These are phyloP conservation scores for Drosophila lini DNA, from an alignment of 1,140 invertebrate species.

Conservation along the genomic window DNA sequence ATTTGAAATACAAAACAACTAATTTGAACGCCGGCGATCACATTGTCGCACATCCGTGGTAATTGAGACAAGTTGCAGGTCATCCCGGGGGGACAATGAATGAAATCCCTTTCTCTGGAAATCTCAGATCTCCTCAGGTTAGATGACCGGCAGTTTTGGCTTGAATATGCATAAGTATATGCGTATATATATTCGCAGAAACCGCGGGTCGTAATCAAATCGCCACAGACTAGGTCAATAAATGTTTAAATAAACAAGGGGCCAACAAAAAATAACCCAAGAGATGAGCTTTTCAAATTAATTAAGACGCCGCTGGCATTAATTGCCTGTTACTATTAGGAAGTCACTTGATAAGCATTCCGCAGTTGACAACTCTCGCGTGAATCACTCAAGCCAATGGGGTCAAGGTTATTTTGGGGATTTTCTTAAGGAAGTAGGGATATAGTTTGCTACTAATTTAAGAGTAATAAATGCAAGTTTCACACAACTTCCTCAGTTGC, in stretches of 20 bases:
- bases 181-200: not conserved
- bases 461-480: constrained; percentile 10
- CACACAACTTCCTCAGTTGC: constrained; percentile 32
- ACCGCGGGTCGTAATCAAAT: constrained; percentile 23
- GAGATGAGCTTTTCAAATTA: constrained; percentile 18
- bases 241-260: constrained; percentile 26
- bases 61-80: constrained; percentile 52
- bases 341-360: constrained; percentile 44
- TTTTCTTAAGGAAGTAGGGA: constrained; percentile 28
- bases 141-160: constrained; percentile 29
- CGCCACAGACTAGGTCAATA: constrained; percentile 46
- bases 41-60: constrained; percentile 35
- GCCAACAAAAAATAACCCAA: constrained; percentile 15
- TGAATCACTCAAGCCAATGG: constrained; percentile 23
- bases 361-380: constrained; percentile 37
- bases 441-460: constrained; percentile 8
- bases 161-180: constrained; percentile 35
- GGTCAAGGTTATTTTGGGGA: constrained; percentile 34
- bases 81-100: constrained; percentile 7
- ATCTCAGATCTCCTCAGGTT: constrained; percentile 1
- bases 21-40: constrained; percentile 55
- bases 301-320: constrained; percentile 42
- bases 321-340: constrained; percentile 45
- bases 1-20: constrained; percentile 62
- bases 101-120: constrained; percentile 1